Evolutionary conservation across 2,797 vertebrate genomes (phyloP).

Genomic region (Cirrhinus molitorella): DNA sequence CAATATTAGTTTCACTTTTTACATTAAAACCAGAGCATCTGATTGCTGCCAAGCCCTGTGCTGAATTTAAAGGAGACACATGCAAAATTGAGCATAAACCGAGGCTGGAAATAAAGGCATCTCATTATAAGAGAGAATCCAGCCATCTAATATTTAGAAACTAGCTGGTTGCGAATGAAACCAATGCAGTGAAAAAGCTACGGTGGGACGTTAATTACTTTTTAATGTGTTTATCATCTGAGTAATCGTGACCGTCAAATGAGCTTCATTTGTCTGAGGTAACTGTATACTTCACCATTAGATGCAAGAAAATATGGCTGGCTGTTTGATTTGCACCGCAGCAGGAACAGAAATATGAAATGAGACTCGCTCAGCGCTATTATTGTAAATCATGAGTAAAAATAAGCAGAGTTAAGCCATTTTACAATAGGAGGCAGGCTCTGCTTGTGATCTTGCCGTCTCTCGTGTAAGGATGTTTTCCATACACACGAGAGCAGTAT

Average conservation of each 20-base stretch:
- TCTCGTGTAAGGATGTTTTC: not conserved
- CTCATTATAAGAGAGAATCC: constrained; percentile 13
- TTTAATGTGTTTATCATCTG: constrained; percentile 42
- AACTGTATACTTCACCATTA: constrained; percentile 43
- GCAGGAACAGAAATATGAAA: not conserved
- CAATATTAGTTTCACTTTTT: constrained; percentile 34
- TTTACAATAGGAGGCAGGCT: not conserved
- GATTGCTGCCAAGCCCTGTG: constrained; percentile 4
- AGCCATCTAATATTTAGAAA: constrained; percentile 27
- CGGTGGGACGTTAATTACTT: constrained; percentile 36
- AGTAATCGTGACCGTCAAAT: constrained; percentile 27
- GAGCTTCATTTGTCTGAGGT: constrained; percentile 43
- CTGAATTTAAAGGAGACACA: not conserved
- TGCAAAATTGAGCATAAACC: constrained; percentile 20
- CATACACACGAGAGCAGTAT: not conserved
- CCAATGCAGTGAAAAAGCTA: not conserved
- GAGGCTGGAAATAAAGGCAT: not conserved
- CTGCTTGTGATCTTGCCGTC: constrained; percentile 2
- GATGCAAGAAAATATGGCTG: constrained; percentile 2
- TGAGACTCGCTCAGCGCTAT: not conserved
- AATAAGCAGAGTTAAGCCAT: not conserved
- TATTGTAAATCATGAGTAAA: constrained; percentile 4
- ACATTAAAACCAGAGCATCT: constrained; percentile 36
- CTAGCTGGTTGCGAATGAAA: constrained; percentile 7
- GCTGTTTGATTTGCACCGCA: constrained; percentile 6